A percentile compares a stretch with the other conserved stretches of the same genome.
Evolutionary conservation across 1,140 invertebrate species (phyloP).

Genomic region (Papilio dardanus): DNA sequence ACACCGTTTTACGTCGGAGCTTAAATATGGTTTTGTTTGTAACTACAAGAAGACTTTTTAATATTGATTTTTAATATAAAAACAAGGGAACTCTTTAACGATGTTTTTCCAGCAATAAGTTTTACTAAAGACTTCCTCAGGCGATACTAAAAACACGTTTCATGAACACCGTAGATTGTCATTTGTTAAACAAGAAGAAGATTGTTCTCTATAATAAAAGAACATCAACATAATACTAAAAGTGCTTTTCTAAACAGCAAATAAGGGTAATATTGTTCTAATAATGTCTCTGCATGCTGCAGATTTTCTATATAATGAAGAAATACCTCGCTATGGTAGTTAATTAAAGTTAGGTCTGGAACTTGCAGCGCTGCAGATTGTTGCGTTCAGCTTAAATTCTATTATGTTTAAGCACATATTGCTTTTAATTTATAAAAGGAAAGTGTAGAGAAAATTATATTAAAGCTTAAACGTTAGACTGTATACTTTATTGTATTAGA

Average conservation of each 20-base stretch:
- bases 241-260: background rate
- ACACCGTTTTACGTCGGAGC: background rate
- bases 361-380: background rate
- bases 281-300: slow-evolving; percentile 53
- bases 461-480: background rate
- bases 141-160: background rate
- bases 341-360: slow-evolving; percentile 62
- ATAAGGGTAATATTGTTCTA: slow-evolving; percentile 38
- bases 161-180: background rate
- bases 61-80: too few relatives aligned
- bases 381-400: slow-evolving; percentile 20
- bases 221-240: background rate
- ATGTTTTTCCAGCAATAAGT: background rate
- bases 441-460: background rate
- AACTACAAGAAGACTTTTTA: too few relatives aligned
- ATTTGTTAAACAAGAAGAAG: background rate
- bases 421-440: background rate
- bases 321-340: slow-evolving; percentile 61
- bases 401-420: slow-evolving; percentile 22
- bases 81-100: too few relatives aligned
- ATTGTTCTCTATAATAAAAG: background rate
- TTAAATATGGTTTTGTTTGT: too few relatives aligned
- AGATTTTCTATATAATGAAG: slow-evolving; percentile 60
- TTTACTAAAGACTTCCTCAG: background rate
- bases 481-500: background rate